A percentile compares a stretch with the other conserved stretches of the same genome.
These are phyloP conservation scores for Teleogryllus occipitalis DNA, from an alignment of 1,140 invertebrate species.

Conservation along the genomic window DNA sequence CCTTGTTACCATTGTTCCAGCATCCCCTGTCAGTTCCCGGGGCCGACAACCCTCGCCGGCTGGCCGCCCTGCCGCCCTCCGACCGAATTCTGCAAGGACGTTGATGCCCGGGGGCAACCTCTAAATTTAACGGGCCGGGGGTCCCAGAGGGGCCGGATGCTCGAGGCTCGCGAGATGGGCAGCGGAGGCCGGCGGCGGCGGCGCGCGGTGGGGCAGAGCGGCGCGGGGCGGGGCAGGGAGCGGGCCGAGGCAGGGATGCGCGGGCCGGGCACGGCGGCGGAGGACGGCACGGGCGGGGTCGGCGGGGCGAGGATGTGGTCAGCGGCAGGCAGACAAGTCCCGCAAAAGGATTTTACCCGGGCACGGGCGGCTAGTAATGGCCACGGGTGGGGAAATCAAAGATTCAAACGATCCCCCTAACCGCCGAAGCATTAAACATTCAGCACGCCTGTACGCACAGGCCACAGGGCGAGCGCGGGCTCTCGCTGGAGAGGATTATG, in stretches of 20 bases:
- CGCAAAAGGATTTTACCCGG: neutral
- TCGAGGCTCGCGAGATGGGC: neutral
- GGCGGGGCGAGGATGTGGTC: neutral
- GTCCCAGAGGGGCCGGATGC: neutral
- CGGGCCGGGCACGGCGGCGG: no score
- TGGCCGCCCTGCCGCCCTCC: no score
- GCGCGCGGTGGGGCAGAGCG: no score
- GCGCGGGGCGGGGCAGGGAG: no score
- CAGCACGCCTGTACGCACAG: neutral
- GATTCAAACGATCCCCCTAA: neutral
- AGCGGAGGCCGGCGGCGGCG: neutral
- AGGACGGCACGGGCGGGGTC: neutral
- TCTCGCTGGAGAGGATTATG: neutral
- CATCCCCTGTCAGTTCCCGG: no score
- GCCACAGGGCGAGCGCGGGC: neutral
- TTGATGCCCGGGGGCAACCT: neutral
- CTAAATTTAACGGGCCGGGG: neutral
- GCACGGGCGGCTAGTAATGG: neutral
- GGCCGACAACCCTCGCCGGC: no score
- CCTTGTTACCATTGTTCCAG: no score
- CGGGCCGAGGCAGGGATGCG: no score
- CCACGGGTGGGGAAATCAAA: neutral
- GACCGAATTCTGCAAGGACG: neutral
- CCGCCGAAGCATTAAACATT: neutral
- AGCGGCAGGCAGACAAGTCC: neutral